phyloP scores from a whole-genome alignment of 2,797 vertebrate species.

The Scolopax rusticola region DNA sequence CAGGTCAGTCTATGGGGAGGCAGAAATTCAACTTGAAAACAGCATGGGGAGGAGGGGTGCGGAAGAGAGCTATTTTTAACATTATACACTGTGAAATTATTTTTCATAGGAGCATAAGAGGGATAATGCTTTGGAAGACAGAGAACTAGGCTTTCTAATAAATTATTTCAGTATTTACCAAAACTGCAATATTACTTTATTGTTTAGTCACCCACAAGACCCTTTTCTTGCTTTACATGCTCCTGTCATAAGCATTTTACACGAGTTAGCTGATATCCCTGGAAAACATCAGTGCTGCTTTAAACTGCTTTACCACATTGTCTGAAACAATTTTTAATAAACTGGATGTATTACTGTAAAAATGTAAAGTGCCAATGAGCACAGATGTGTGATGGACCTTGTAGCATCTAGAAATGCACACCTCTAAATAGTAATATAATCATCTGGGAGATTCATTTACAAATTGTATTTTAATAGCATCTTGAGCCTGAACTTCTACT shows the following conservation, averaged over 20 bases:
- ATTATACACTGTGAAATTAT: neutral
- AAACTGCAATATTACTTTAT: neutral
- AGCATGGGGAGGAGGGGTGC: neutral
- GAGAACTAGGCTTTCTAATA: constrained; percentile 33
- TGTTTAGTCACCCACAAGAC: neutral
- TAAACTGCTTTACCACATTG: neutral
- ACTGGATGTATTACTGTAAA: neutral
- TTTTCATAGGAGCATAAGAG: neutral
- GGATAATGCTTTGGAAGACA: neutral
- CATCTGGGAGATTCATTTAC: neutral
- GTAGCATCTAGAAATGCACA: neutral
- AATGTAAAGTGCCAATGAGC: neutral
- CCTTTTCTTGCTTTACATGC: neutral
- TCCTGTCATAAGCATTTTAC: neutral
- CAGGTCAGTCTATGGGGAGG: neutral
- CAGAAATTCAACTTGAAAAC: neutral
- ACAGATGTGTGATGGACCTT: neutral
- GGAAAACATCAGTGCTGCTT: neutral
- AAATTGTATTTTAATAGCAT: neutral
- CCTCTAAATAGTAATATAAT: neutral
- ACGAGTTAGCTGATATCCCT: neutral
- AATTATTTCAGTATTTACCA: constrained; percentile 38
- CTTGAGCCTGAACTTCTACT: neutral
- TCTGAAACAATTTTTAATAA: neutral
- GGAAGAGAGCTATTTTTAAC: neutral